Conservation (phyloP, 2,797 vertebrate species). For the Atherinosoma microstoma region DNA sequence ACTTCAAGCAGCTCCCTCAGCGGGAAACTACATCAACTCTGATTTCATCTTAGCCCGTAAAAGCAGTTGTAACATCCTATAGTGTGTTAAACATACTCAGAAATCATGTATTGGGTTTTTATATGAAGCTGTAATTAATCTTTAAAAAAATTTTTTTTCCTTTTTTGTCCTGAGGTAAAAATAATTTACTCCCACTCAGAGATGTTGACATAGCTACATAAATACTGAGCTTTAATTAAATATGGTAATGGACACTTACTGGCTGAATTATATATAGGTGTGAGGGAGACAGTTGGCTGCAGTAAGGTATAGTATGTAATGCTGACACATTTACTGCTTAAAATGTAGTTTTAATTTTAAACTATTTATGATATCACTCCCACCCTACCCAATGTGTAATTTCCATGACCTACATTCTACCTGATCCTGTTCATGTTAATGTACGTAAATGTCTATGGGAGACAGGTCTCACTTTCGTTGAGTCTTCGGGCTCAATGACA, state of each 20-base stretch:
- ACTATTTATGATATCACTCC: neutral
- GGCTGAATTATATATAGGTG: constrained; percentile 11
- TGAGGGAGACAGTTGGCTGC: constrained; percentile 4
- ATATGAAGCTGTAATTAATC: constrained; percentile 4
- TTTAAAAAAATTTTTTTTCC: constrained; percentile 20
- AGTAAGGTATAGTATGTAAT: constrained; percentile 9
- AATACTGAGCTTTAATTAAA: constrained; percentile 62
- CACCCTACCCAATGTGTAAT: too few species aligned
- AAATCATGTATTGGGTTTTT: constrained; percentile 9
- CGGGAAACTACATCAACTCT: constrained; percentile 17
- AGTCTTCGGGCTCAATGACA: too few species aligned
- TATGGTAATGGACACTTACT: constrained; percentile 51
- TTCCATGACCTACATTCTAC: too few species aligned
- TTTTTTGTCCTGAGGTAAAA: constrained; percentile 28
- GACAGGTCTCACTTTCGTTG: too few species aligned
- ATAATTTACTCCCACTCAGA: constrained; percentile 17
- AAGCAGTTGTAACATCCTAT: neutral
- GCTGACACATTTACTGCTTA: neutral
- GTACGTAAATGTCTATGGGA: too few species aligned
- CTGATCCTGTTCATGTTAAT: too few species aligned
- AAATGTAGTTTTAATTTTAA: neutral
- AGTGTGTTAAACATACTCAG: constrained; percentile 1
- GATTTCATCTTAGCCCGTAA: constrained; percentile 12
- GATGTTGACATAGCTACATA: constrained; percentile 34
- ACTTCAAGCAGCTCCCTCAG: constrained; percentile 15